phyloP scores from a whole-genome alignment of 2,113 vertebrate species.

The Scartelaos histophorus region DNA sequence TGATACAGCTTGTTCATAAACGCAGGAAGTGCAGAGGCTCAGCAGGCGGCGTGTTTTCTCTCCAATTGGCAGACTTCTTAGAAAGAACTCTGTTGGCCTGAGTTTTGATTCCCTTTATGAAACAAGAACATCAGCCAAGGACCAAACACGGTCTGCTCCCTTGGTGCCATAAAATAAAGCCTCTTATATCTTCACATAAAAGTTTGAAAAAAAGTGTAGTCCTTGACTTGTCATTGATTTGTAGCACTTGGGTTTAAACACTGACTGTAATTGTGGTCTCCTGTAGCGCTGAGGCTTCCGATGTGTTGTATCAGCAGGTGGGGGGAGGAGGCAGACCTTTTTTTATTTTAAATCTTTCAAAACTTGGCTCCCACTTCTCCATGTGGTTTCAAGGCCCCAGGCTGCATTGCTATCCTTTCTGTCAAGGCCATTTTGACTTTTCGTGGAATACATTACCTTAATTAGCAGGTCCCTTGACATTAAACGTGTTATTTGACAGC shows the following conservation, averaged over 20 bases:
- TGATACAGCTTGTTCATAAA: background rate
- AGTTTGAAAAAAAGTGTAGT: background rate
- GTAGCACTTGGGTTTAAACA: slow-evolving; percentile 13
- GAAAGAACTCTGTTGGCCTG: background rate
- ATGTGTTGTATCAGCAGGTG: slow-evolving; percentile 38
- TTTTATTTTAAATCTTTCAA: slow-evolving; percentile 11
- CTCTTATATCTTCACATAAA: background rate
- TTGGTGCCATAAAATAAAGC: background rate
- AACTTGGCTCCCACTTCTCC: slow-evolving; percentile 33
- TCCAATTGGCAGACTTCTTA: background rate
- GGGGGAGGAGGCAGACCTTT: slow-evolving; percentile 11
- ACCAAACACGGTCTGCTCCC: background rate
- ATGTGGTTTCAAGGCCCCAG: slow-evolving; percentile 14
- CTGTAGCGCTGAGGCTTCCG: slow-evolving; percentile 10
- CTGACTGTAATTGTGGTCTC: background rate
- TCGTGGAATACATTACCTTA: slow-evolving; percentile 51
- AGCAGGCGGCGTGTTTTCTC: background rate
- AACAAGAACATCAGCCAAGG: background rate
- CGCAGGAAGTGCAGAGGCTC: background rate
- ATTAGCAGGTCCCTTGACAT: slow-evolving; percentile 9
- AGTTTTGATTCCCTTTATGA: background rate
- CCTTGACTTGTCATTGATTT: background rate
- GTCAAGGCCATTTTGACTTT: slow-evolving; percentile 29
- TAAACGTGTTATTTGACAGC: slow-evolving; percentile 1
- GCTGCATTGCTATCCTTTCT: slow-evolving; percentile 17